Base-by-base conservation (phyloP, 2,797 vertebrate genomes). In the Varecia variegata region DNA sequence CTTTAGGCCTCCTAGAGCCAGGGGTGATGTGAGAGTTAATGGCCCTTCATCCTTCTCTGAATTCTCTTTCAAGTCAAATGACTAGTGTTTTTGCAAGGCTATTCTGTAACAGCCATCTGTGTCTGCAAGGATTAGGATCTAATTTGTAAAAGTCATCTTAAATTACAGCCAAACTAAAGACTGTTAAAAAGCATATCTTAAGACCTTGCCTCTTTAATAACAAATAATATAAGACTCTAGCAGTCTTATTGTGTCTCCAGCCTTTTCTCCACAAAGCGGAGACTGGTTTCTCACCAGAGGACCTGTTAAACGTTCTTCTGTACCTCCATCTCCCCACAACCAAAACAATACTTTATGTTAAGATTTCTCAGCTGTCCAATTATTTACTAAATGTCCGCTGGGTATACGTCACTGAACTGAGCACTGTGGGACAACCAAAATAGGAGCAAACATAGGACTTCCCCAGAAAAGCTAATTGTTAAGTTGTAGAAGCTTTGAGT, bases 31-130 rank as follows among this genome's bases (percentile, higher is more conserved):
- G 43, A 92, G 91, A 97, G 92, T 97, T 97, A 98, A 98, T 97
- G 62, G 86, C 81, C 74, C 95, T 97, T 97, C 92, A 58, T 97
- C 94, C 96, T 90, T 95, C 93, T 97, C 97, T 90, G 32, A 81
- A 95, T 94, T 30, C 52, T 97, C 95, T 93, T 94, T 77, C 90
- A 97, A 95, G 88, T 97, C n/a, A 25, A 98, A 67, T 93, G 67
- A 96, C 67, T 88, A 88, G 84, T 14, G 2, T 96, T 96, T 96
- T 98, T 97, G 38, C 82, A 95, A 77, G 23, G 91, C 95, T 96
- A 73, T 96, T 98, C 97, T 98, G 84, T 98, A 96, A 95, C 88
- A 97, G 93, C 90, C 94, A 92, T 76, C 90, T 98, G 96, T 97
- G 96, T 92, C 92, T 98, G 96, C 87, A 96, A 95, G 97, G 97